Percentiles rank a stretch among this genome's conserved stretches.
Conservation (phyloP, 1,140 invertebrate species). For the Aphelinus certus region DNA sequence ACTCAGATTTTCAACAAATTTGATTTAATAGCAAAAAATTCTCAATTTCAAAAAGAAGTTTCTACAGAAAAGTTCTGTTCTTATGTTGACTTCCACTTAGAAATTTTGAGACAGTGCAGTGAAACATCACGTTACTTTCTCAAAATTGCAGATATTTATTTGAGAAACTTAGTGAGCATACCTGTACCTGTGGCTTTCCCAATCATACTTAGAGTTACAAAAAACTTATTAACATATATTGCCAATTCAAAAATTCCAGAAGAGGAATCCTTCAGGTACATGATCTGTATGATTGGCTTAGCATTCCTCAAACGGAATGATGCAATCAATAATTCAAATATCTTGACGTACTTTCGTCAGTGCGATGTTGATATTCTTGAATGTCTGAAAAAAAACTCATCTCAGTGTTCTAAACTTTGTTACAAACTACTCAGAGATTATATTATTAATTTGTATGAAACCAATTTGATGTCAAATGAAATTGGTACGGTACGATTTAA, state of each 20-base stretch:
- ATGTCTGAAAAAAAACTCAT: conserved; percentile 30
- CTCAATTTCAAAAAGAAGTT: neutral
- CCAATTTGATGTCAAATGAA: conserved; percentile 39
- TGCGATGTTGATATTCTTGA: conserved; percentile 30
- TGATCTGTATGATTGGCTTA: conserved; percentile 18
- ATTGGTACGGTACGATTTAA: conserved; percentile 27
- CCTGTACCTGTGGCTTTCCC: conserved; percentile 3
- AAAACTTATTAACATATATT: conserved; percentile 20
- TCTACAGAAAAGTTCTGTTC: conserved; percentile 1
- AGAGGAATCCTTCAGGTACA: conserved; percentile 13
- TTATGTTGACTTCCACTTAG: conserved; percentile 24
- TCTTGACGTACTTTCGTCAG: conserved; percentile 1
- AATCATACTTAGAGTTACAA: conserved; percentile 4
- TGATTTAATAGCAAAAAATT: neutral
- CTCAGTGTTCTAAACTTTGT: conserved; percentile 41
- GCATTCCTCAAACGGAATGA: conserved; percentile 37
- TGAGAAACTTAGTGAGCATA: conserved; percentile 19
- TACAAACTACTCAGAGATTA: conserved; percentile 44
- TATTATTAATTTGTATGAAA: conserved; percentile 38
- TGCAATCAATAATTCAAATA: conserved; percentile 31
- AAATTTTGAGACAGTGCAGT: conserved; percentile 26
- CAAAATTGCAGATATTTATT: conserved; percentile 6
- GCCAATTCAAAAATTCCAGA: conserved; percentile 9
- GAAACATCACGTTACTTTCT: conserved; percentile 14
- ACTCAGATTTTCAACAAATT: conserved; percentile 31